Base-by-base conservation (phyloP, 2,113 vertebrate genomes). In the Stegastes partitus region DNA sequence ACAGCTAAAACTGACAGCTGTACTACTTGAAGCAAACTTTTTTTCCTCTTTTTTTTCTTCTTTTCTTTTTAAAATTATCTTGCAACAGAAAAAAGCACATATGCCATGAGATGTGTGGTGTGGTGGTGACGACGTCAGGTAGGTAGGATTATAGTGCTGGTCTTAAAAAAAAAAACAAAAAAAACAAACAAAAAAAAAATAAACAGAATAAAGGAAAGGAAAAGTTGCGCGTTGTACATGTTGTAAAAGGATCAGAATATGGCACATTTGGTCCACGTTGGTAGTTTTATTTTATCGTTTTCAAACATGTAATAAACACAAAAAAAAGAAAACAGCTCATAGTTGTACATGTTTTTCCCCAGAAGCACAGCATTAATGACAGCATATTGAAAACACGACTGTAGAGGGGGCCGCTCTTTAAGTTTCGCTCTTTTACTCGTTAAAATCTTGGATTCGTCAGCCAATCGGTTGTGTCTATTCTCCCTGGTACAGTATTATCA, bases 211-310 rank as follows among this genome's bases (percentile, higher is more conserved):
- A 39, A 63, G 23, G 15, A 64, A 65, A 4, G 8, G 31, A 34
- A 77, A 75, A 42, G 23, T 45, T 16, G 77, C 70, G 59, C 58
- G 42, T 80, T 57, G 76, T 74, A 83, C 77, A 83, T 83, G 66
- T 81, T 42, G 85, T 77, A 85, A 85, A 93, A 93, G 91, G 91
- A 93, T 81, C 72, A 83, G 77, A 89, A 84, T 87, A 95, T 95
- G 94, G 94, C 94, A 91, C 92, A 94, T 95, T 95, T 94, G 93
- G 93, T 94, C 93, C 93, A 94, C 90, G 91, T 89, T 87, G 91
- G 90, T 93, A 91, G 82, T 91, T 93, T 90, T 91, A 92, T 93
- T 92, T 85, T 93, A 82, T 91, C 59, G 53, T 88, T 87, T 91
- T 85, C 70, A 92, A 88, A 93, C 90, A 91, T 88, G 85, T 90